Conservation (phyloP, 2,113 vertebrate genomes). For the Chlamydotis undulata region DNA sequence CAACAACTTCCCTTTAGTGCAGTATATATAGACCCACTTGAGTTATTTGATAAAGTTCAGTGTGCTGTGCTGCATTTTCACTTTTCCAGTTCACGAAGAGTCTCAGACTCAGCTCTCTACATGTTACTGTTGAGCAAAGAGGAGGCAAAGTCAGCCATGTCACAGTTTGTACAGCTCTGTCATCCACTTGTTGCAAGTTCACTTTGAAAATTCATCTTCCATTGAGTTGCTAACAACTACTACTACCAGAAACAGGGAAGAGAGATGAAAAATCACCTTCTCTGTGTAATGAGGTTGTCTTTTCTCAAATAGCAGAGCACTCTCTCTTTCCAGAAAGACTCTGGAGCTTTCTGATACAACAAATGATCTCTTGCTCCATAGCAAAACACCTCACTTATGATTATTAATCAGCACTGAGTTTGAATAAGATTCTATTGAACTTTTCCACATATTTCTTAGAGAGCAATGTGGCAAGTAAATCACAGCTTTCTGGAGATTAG, state of each 20-base stretch:
- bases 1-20: not conserved
- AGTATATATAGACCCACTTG: not conserved
- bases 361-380: not conserved
- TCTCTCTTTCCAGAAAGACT: not conserved
- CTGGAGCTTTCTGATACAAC: not conserved
- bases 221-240: not conserved
- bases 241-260: not conserved
- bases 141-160: not conserved
- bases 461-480: not conserved
- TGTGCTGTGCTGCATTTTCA: not conserved
- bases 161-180: not conserved
- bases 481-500: not conserved
- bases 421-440: not conserved
- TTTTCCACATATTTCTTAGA: not conserved
- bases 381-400: not conserved
- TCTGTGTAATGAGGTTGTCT: not conserved
- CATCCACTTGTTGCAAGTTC: not conserved
- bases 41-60: not conserved
- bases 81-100: not conserved
- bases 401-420: not conserved
- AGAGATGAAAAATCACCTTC: not conserved
- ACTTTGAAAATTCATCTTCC: not conserved
- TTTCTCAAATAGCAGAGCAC: not conserved
- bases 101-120: not conserved
- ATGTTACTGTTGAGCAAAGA: slow-evolving; percentile 2